Evolutionary conservation across 2,113 vertebrate species (phyloP), one percentile per base, ranked within the genome.

Genomic region (Semnornis frantzii): DNA sequence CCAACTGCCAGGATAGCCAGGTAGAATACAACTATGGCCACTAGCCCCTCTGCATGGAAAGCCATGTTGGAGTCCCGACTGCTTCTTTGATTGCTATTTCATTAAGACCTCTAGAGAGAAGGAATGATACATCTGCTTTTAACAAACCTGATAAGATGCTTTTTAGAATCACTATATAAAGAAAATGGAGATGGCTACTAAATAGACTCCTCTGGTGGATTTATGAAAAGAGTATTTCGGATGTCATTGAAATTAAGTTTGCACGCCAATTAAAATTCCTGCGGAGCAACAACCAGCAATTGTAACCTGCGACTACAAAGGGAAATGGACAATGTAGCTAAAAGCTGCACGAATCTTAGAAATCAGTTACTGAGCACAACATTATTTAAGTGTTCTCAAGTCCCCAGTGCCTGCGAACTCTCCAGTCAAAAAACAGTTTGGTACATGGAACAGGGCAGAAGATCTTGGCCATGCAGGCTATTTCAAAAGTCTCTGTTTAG

Each of bases 21-120:
- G 90, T 99, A 99, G 97, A 99, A 99, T 39, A 99, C 57, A 54
- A 99, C 97, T 73, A 99, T 99, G 55, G 99, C 99, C 95, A 99
- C 97, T 69, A 99, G 96, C 90, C 99, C 99, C 86, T 98, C 99
- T 87, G 97, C 98, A 82, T 99, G 99, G 97, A 99, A 98, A 95
- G 98, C 90, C 99, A 98, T 98, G 87, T 96, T 98, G 94, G 82
- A 95, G 95, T 97, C 90, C 91, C 42, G 57, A 19, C 90, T 96
- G 91, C 66, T 95, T 76, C 86, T 87, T 96, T 94, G 97, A 93
- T 85, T 27, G 30, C 89, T 97, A 97, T 98, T 98, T 98, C 98
- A 98, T 98, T 86, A 97, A 98, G 97, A 95, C 55, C 94, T 98
- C 97, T 96, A 94, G 55, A 85, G 85, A 96, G 85, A 96, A 94